Evolutionary conservation across 2,888 invertebrate species (phyloP), one percentile per base, ranked within the genome.

Genomic region (Pycnomerus fuliginosus): DNA sequence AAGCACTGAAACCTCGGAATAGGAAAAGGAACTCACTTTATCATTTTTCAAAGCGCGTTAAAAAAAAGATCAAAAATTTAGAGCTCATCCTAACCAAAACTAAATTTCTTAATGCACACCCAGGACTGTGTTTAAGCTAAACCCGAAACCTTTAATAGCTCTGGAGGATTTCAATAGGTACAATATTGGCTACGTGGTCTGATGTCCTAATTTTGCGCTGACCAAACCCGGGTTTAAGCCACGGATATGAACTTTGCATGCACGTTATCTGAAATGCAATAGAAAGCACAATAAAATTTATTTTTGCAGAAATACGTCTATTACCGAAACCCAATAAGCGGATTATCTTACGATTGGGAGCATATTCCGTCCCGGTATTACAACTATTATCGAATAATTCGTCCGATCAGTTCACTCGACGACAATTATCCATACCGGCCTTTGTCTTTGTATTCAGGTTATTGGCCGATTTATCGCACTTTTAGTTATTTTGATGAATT

Each of bases 231-330:
- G 20, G 20, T 20, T 20, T 4, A 8, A 4, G 20, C 20, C 8
- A 20, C 20, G 4, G 20, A 4, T n/a, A n/a, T 20, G 20, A 20
- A 20, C 20, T 20, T 20, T 20, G 20, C 20, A 20, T 20, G 20
- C 8, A 8, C 4, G 4, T 4, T 20, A 4, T 5, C 20, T 20
- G 20, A 5, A 4, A 4, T 20, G 20, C 20, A 8, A 20, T 4
- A 4, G 20, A 20, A 8, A 20, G 20, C 4, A 8, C 4, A 20
- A 32, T 5, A 16, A 20, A 8, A 39, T 37, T 43, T 48, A 20
- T 34, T 33, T 65, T 67, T 68, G 30, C 69, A 70, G 71, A 69
- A 62, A 49, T 66, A 68, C 56, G 55, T 67, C 47, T 69, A 66
- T 63, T 55, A 58, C 40, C 61, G 67, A 54, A 63, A 65, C 44